Conservation (phyloP, 2,113 vertebrate genomes). For the Chaetodon trifascialis region DNA sequence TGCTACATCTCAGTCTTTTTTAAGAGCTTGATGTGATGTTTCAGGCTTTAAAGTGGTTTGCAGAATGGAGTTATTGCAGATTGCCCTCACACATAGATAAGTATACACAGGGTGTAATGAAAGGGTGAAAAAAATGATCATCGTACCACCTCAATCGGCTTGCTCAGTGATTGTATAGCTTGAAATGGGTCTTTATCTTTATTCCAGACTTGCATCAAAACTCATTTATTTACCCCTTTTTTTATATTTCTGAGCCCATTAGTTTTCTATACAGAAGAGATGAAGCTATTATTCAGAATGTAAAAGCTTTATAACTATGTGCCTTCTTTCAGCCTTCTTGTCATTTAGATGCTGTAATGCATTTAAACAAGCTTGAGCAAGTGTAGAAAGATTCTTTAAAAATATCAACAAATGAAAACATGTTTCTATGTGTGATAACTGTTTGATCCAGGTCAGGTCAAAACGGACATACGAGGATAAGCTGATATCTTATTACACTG, state of each 20-base stretch:
- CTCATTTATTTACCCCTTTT: too few relatives aligned
- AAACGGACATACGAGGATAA: not conserved
- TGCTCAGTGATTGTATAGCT: constrained; percentile 1
- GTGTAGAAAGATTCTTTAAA: not conserved
- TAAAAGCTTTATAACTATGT: not conserved
- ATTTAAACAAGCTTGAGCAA: not conserved
- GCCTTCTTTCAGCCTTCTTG: not conserved
- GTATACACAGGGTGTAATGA: constrained; percentile 18
- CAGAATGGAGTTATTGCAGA: constrained; percentile 4
- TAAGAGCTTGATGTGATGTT: constrained; percentile 9
- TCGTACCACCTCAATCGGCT: not conserved
- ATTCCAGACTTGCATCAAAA: not conserved
- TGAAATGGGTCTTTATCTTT: not conserved
- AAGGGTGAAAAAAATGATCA: constrained; percentile 14
- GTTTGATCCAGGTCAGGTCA: not conserved
- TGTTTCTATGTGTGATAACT: not conserved
- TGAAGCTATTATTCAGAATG: not conserved
- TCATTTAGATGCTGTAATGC: not conserved
- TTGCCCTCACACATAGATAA: constrained; percentile 43
- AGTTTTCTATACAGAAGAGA: not conserved
- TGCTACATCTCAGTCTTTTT: not conserved
- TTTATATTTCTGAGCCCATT: not conserved
- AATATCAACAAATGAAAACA: not conserved
- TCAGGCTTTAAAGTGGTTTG: constrained; percentile 30
- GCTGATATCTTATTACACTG: not conserved